Base-by-base conservation (phyloP, 2,113 vertebrate genomes). In the Camarhynchus parvulus region DNA sequence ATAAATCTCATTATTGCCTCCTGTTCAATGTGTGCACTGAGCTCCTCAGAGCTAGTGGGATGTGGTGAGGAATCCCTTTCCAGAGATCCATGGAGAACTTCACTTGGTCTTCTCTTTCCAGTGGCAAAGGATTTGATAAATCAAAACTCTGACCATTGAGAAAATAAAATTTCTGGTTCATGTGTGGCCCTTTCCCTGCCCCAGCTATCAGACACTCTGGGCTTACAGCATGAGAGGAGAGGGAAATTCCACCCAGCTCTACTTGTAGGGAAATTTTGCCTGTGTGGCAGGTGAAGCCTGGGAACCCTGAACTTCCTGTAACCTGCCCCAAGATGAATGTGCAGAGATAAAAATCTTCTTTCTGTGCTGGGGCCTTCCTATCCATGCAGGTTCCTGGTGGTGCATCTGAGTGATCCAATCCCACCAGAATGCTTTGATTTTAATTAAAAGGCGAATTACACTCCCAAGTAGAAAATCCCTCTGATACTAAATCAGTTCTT, bases 391-490 rank as follows among this genome's bases (percentile, higher is more conserved):
- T 77, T 92, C 67, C 89, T 86, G 41, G 6, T 42, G 55, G n/a
- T 80, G 70, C 88, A 30, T 55, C 83, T 1, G 8, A 64, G 31
- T 56, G 82, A 78, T 69, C 68, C 61, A 23, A 74, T 52, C 83
- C 11, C 85, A 52, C 12, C 81, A 84, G 94, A 96, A 92, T 91
- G 87, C 90, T 97, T 96, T 96, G 92, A 92, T 97, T 96, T 84
- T 66, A 82, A 91, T 92, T 27, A 70, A 76, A 89, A 62, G 87
- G 84, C 85, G 86, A 90, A 92, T 92, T 89, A 73, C 94, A 39
- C 83, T 87, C 68, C 92, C 37, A 18, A 39, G 53, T 4, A 95
- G 79, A 93, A 93, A 95, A 89, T 44, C 84, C 89, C 42, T 73
- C 1, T 50, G 82, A 18, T 0, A 33, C 67, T 46, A 9, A 92